phyloP scores from a whole-genome alignment of 2,113 vertebrate genomes.

The Trogon surrucura region DNA sequence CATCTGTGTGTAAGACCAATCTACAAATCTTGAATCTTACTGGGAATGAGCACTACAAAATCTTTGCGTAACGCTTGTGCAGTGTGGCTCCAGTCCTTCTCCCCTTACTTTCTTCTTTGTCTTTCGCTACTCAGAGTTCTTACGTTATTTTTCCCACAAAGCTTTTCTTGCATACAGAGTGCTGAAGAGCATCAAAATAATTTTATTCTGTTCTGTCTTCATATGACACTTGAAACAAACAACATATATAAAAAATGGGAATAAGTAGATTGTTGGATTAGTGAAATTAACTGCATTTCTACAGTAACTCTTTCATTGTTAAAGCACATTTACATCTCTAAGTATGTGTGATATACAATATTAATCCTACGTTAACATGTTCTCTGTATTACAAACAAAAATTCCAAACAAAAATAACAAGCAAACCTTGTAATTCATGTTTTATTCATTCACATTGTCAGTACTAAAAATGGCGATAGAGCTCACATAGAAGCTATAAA shows the following conservation, averaged over 20 bases:
- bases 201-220: background rate
- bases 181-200: background rate
- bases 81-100: background rate
- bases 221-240: background rate
- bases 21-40: background rate
- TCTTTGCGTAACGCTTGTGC: background rate
- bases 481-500: background rate
- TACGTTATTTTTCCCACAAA: background rate
- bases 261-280: conserved; percentile 11
- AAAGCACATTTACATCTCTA: background rate
- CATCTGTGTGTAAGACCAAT: background rate
- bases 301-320: conserved; percentile 17
- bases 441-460: background rate
- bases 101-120: background rate
- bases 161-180: background rate
- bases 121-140: background rate
- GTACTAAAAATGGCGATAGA: background rate
- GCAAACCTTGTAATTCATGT: background rate
- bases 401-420: background rate
- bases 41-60: background rate
- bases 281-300: conserved; percentile 17
- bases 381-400: conserved; percentile 1
- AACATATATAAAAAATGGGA: background rate
- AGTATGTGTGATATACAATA: background rate
- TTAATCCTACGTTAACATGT: conserved; percentile 17